Evolutionary conservation across 2,797 vertebrate genomes (phyloP), one percentile per base, ranked within the genome.

Genomic region (Alca torda): DNA sequence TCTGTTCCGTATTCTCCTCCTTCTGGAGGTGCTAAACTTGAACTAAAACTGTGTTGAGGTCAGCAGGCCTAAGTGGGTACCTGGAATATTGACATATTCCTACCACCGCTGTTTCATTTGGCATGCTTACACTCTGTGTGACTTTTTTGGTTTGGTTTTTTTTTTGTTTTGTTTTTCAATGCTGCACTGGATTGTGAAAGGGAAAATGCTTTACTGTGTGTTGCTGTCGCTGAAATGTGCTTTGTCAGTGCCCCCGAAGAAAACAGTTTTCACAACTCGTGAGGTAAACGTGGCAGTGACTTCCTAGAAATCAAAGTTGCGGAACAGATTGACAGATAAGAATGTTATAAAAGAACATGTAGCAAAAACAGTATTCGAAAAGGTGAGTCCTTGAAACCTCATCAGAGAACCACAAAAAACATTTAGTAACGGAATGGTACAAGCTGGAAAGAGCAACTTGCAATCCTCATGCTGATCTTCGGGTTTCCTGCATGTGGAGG

Each of bases 31-130:
- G 74, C 74, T 77, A 93, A 76, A 96, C 94, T 96, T 93, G 95
- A 98, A 93, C 60, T 80, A 89, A 95, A 91, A 50, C 14, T 82
- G 65, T 95, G 87, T 57, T 80, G 93, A 95, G 60, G 90, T 95
- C 92, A 59, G 65, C 70, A 48, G 90, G 75, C 72, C 72, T 78
- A 21, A 21, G 87, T 64, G 78, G 31, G 60, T 61, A 33, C 92
- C 81, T 89, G 95, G 61, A 89, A 80, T 91, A 79, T 87, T 83
- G 89, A 89, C 48, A 9, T 94, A 78, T 88, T 81, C 84, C 85
- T 84, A 18, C 61, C 60, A 61, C 48, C 0, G 0, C 85, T 31
- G 28, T 89, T 83, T 54, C 93, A 10, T 87, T 84, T 88, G 95
- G 92, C 90, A 80, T 7, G 8, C 70, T 56, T 54, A 37, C 75